These are phyloP conservation scores for Drosophila subpulchrella DNA, from an alignment of 1,140 invertebrate species.

Conservation along the genomic window DNA sequence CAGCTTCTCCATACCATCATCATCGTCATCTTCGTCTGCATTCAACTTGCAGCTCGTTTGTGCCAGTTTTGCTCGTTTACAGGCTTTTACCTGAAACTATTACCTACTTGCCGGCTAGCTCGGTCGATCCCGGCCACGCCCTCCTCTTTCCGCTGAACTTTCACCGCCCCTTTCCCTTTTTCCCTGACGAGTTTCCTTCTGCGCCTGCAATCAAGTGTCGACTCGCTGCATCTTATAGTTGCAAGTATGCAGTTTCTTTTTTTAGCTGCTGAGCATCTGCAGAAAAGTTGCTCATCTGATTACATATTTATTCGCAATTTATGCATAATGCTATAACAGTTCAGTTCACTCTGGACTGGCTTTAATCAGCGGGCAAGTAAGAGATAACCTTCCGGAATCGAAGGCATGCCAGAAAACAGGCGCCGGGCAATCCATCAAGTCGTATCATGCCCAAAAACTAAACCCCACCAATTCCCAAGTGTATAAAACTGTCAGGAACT, in stretches of 20 bases:
- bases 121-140: slow-evolving; percentile 22
- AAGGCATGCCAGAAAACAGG: slow-evolving; percentile 24
- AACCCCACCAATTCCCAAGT: slow-evolving; percentile 29
- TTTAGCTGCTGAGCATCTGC: slow-evolving; percentile 59
- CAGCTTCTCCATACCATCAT: slow-evolving; percentile 14
- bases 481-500: slow-evolving; percentile 72
- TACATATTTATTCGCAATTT: slow-evolving; percentile 80
- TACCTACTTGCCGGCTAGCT: slow-evolving; percentile 68
- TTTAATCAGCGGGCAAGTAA: slow-evolving; percentile 45
- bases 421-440: slow-evolving; percentile 62
- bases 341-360: slow-evolving; percentile 41
- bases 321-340: slow-evolving; percentile 66
- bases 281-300: slow-evolving; percentile 72
- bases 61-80: slow-evolving; percentile 79
- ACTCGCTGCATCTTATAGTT: slow-evolving; percentile 62
- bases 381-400: slow-evolving; percentile 15
- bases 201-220: slow-evolving; percentile 72
- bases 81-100: slow-evolving; percentile 82
- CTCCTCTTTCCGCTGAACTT: not conserved
- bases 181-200: slow-evolving; percentile 45
- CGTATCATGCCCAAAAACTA: slow-evolving; percentile 36
- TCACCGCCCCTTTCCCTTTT: not conserved
- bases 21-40: slow-evolving; percentile 53
- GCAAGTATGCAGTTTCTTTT: slow-evolving; percentile 51
- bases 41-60: slow-evolving; percentile 69